Evolutionary conservation across 1,140 invertebrate species (phyloP), one percentile per base, ranked within the genome.

Genomic region (Drosophila ercepeae): DNA sequence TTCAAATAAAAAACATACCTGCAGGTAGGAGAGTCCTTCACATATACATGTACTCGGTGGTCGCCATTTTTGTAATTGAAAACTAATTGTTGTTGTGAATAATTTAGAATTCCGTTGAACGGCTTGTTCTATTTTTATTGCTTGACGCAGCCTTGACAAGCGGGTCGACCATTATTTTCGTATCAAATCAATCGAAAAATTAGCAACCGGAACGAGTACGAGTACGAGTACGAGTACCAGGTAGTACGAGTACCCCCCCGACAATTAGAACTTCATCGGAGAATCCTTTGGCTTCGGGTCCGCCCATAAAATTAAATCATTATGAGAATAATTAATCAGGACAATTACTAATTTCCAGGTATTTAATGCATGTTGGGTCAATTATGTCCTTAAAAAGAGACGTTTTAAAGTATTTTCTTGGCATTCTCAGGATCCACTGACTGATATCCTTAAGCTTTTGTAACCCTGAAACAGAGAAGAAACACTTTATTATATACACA

Each of bases 1-100:
- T 0, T 29, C 1, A 29, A 32, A 32, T 32, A 32, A 32, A 16
- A 39, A n/a, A n/a, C n/a, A n/a, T n/a, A 5, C 13, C 36, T 39
- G 1, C 36, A 5, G 34, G 11, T 36, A 39, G 13, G 36, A 7
- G 36, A 39, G 36, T 13, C 13, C 6, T 39, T 39, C 13, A 32
- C 29, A 32, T 9, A 32, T 9, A n/a, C 29, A 11, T 3, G 4
- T 4, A n/a, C 7, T 41, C 32, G 34, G n/a, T 39, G 21, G 42
- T 6, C 13, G 21, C 18, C 27, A 18, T 14, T 23, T 32, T 50
- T 51, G 19, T 36, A 61, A 53, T 60, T 73, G 21, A 27, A 58
- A 53, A 42, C 49, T 70, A 68, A 75, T 61, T 75, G 39, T 55
- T 36, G 45, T 21, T 6, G 34, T 69, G 16, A 61, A 75, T 75